Evolutionary conservation across 2,113 vertebrate species (phyloP).

Genomic region (Dromaius novaehollandiae): DNA sequence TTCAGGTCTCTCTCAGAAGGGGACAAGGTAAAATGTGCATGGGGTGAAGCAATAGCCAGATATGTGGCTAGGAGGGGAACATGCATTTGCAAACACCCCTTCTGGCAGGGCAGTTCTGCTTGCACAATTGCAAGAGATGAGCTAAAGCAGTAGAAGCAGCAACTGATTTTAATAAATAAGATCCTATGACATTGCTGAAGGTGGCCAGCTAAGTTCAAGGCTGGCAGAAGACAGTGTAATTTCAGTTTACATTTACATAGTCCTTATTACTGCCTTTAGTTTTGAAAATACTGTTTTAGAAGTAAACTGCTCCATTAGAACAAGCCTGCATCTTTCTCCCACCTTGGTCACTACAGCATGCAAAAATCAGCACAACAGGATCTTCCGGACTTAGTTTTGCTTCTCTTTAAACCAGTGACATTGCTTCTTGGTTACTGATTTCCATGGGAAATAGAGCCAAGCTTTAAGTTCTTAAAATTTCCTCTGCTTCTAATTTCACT

Average conservation of each 20-base stretch:
- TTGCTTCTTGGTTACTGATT: neutral
- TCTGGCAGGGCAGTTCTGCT: neutral
- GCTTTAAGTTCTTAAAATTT: conserved; percentile 38
- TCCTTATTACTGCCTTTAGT: neutral
- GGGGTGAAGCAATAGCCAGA: neutral
- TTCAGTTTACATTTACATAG: neutral
- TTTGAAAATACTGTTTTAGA: neutral
- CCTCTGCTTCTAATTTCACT: conserved; percentile 65
- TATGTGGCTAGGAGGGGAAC: neutral
- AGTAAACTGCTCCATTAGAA: neutral
- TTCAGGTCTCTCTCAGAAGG: neutral
- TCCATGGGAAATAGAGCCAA: neutral
- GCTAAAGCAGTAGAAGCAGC: neutral
- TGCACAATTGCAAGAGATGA: neutral
- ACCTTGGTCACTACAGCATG: fast-evolving
- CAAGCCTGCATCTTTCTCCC: neutral
- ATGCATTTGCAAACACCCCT: neutral
- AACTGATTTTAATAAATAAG: neutral
- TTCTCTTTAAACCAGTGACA: neutral
- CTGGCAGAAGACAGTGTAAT: neutral
- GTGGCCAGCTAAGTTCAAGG: neutral
- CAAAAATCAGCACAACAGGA: neutral
- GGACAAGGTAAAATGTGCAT: neutral
- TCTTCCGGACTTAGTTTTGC: neutral
- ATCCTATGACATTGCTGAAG: neutral